Percentiles rank a stretch among this genome's conserved stretches.
Conservation (phyloP, 2,888 invertebrate genomes). For the Sesamia inferens region DNA sequence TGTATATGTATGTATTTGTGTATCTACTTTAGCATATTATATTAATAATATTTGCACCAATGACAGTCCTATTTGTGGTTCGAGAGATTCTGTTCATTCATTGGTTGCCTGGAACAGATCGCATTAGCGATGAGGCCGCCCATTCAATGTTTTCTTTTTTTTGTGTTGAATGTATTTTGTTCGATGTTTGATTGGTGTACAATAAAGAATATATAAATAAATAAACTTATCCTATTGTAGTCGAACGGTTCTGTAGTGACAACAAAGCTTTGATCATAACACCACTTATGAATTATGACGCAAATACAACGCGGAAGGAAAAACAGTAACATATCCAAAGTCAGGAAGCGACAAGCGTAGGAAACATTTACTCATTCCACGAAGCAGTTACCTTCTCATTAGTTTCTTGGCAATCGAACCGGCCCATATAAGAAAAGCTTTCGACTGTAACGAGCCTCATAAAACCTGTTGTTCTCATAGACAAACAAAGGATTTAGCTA, state of each 20-base stretch:
- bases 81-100: too few relatives aligned
- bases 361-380: constrained; percentile 21
- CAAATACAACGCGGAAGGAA: constrained; percentile 3
- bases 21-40: too few relatives aligned
- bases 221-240: not conserved
- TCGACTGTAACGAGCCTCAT: constrained; percentile 57
- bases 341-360: constrained; percentile 21
- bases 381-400: constrained; percentile 39
- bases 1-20: too few relatives aligned
- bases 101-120: too few relatives aligned
- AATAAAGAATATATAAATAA: not conserved
- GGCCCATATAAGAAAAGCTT: constrained; percentile 27
- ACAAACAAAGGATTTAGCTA: constrained; percentile 67
- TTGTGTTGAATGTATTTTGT: too few relatives aligned
- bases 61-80: too few relatives aligned
- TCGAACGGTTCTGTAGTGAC: not conserved
- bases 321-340: constrained; percentile 12
- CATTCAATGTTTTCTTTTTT: too few relatives aligned
- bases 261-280: not conserved
- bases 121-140: too few relatives aligned
- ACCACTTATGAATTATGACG: not conserved
- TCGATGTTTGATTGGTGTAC: too few relatives aligned
- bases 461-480: constrained; percentile 73
- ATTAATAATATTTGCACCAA: too few relatives aligned
- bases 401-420: constrained; percentile 44